A percentile compares a stretch with the other conserved stretches of the same genome.
Evolutionary conservation across 2,113 vertebrate genomes (phyloP).

Genomic region (Pachyramphus minor): DNA sequence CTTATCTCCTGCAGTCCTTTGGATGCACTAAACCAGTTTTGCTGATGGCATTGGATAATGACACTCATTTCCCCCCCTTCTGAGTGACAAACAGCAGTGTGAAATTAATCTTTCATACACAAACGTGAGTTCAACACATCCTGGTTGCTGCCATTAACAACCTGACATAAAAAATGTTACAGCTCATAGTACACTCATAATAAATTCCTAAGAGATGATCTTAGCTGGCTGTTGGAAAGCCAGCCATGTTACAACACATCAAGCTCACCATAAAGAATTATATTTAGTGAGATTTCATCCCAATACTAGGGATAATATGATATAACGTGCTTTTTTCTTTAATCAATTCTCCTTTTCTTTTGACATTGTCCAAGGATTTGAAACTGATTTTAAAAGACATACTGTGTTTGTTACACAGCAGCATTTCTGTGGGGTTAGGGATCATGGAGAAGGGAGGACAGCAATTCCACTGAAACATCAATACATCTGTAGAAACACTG

Average conservation of each 20-base stretch:
- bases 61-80: neutral
- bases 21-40: neutral
- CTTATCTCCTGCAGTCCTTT: neutral
- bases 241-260: neutral
- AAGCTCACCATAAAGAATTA: neutral
- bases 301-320: neutral
- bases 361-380: neutral
- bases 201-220: slow-evolving; percentile 58
- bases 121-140: neutral
- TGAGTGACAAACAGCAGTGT: neutral
- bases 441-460: accelerated
- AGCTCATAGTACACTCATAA: neutral
- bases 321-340: neutral
- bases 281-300: neutral
- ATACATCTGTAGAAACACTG: neutral
- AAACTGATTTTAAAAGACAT: neutral
- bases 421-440: neutral
- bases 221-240: neutral
- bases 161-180: slow-evolving; percentile 16
- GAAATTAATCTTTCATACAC: neutral
- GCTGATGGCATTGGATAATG: neutral
- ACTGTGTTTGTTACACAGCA: accelerated
- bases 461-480: neutral
- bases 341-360: neutral
- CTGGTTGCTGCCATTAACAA: neutral